Evolutionary conservation across 2,888 invertebrate genomes (phyloP).

Genomic region (Limnephilus auricula): DNA sequence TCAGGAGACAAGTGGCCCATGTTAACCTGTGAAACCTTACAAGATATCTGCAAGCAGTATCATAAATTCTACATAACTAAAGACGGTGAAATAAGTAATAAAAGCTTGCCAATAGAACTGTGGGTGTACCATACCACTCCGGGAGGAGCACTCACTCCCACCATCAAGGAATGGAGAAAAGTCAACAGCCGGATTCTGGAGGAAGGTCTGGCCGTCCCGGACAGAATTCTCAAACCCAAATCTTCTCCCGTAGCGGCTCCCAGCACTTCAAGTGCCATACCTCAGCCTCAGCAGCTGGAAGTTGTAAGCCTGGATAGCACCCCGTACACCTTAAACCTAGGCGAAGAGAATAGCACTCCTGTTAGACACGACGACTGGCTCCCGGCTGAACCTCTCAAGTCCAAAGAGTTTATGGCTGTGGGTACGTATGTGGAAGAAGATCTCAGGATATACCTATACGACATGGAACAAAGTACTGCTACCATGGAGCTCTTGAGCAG

Average conservation of each 20-base stretch:
- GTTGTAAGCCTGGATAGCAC: background rate
- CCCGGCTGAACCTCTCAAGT: slow-evolving; percentile 76
- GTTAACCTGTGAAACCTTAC: slow-evolving; percentile 80
- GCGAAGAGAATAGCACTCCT: slow-evolving; percentile 67
- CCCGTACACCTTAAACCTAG: background rate
- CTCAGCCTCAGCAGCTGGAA: background rate
- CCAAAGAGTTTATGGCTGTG: slow-evolving; percentile 78
- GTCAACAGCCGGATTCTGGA: slow-evolving; percentile 83
- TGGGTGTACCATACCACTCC: slow-evolving; percentile 80
- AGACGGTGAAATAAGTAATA: slow-evolving; percentile 74
- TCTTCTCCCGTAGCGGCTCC: background rate
- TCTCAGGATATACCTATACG: slow-evolving; percentile 70
- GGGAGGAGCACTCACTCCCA: slow-evolving; percentile 83
- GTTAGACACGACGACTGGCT: slow-evolving; percentile 78
- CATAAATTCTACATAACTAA: slow-evolving; percentile 77
- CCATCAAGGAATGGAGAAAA: slow-evolving; percentile 80
- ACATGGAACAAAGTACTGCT: slow-evolving; percentile 62
- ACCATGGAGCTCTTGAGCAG: slow-evolving; percentile 72
- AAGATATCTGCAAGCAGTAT: slow-evolving; percentile 76
- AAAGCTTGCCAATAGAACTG: slow-evolving; percentile 80
- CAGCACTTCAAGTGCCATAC: background rate
- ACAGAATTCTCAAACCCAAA: slow-evolving; percentile 64
- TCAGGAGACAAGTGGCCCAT: slow-evolving; percentile 82
- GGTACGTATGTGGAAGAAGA: slow-evolving; percentile 81
- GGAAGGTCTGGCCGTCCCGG: slow-evolving; percentile 80